Evolutionary conservation across 2,797 vertebrate species (phyloP).

Genomic region (Enteromius unitaeniatus): DNA sequence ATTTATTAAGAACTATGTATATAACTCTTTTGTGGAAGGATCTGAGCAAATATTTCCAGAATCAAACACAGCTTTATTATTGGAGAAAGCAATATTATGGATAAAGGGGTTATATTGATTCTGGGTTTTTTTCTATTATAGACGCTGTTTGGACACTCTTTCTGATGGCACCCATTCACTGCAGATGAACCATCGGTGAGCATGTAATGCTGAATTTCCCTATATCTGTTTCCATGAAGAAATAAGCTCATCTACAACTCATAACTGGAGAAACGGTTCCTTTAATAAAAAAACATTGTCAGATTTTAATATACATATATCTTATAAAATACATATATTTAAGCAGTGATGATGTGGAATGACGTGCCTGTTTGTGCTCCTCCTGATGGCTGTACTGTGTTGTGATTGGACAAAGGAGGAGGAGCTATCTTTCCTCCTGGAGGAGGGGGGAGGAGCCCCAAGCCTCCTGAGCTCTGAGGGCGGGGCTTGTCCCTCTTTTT

Average conservation of each 20-base stretch:
- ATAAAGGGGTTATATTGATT: too few relatives aligned
- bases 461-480: constrained; percentile 77
- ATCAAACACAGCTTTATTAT: not conserved
- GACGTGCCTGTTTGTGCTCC: constrained; percentile 64
- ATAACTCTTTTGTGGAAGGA: not conserved
- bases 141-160: not conserved
- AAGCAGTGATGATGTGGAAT: not conserved
- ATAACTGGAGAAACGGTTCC: not conserved
- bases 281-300: not conserved
- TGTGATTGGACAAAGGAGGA: constrained; percentile 77
- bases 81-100: not conserved
- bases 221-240: not conserved
- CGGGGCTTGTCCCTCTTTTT: constrained; percentile 88
- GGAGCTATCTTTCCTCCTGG: constrained; percentile 86
- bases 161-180: not conserved
- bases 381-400: constrained; percentile 65
- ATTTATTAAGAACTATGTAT: not conserved
- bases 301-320: not conserved
- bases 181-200: not conserved
- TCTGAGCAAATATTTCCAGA: not conserved
- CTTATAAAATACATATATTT: not conserved
- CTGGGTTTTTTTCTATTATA: too few relatives aligned
- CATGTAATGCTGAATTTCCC: not conserved
- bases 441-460: constrained; percentile 89
- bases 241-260: not conserved